Evolutionary conservation across 2,888 invertebrate species (phyloP), one percentile per base, ranked within the genome.

Genomic region (Omphaloscelis lunosa): DNA sequence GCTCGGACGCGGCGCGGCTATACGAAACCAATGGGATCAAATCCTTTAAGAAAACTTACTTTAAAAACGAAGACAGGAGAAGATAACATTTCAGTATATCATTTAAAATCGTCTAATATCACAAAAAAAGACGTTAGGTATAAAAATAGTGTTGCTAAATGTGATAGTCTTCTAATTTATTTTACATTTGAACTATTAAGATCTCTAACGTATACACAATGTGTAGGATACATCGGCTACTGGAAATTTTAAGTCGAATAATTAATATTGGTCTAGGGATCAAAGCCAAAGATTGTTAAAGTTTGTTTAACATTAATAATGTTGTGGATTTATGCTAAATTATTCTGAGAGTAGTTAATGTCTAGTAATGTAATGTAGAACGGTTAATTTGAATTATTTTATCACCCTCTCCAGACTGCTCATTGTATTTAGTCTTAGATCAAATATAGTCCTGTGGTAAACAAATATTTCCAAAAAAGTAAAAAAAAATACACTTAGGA

Each of bases 261-360:
- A 94, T 92, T 93, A 93, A 94, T 97, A 97, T 98, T 97, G 98
- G 97, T 98, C 97, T 97, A 97, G 98, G 98, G 98, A 98, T 97
- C 98, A 98, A 98, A 97, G 97, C 98, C 98, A 98, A 98, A 98
- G 98, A 98, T 98, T 97, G 97, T 98, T 98, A 97, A 97, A 95
- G 94, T 96, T 96, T 96, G 95, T 96, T 96, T 96, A 93, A 96
- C 96, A 95, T 94, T 96, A 94, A 95, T 95, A 92, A 95, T 96
- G 96, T 96, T 96, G 96, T 95, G 95, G 95, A 95, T 95, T 94
- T 95, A 95, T 95, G 94, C 95, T 95, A 95, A 96, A 96, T 95
- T 96, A 95, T 95, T 96, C 94, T 95, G 95, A 94, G 93, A 94
- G 93, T 96, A 95, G 95, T 93, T 94, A 94, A 94, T 94, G 92